These are phyloP conservation scores for Meloidogyne floridensis DNA, from an alignment of 1,140 invertebrate species.

Conservation along the genomic window DNA sequence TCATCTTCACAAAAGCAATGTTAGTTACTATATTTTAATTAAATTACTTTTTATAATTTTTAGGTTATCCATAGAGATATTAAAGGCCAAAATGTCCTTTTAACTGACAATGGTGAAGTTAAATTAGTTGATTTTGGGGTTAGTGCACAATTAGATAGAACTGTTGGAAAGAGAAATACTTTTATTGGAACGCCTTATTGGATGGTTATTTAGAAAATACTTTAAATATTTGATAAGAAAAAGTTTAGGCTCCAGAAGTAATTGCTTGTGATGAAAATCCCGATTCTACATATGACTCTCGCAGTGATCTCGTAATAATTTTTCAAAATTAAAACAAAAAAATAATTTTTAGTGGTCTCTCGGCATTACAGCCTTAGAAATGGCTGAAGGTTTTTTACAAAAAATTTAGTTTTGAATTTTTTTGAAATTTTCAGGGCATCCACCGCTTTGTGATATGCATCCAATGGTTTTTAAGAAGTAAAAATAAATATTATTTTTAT, in stretches of 20 bases:
- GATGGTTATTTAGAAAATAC: constrained; percentile 64
- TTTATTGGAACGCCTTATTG: constrained; percentile 99
- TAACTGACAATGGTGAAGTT: constrained; percentile 99
- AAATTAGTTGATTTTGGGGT: constrained; percentile 99
- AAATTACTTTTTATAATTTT: background rate
- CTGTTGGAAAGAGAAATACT: constrained; percentile 95
- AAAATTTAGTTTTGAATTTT: background rate
- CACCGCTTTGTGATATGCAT: constrained; percentile 89
- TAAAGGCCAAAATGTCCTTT: constrained; percentile 98
- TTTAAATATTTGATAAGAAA: constrained; percentile 16
- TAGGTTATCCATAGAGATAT: constrained; percentile 97
- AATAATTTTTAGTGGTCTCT: constrained; percentile 77
- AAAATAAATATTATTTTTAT: background rate
- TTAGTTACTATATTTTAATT: background rate
- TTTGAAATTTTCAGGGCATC: constrained; percentile 73
- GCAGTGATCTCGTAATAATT: constrained; percentile 78
- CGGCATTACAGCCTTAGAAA: constrained; percentile 97
- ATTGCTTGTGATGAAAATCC: constrained; percentile 99
- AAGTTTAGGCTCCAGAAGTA: constrained; percentile 76
- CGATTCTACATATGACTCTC: constrained; percentile 98
- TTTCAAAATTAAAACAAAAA: background rate
- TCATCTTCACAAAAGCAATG: constrained; percentile 95
- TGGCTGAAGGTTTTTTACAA: constrained; percentile 80
- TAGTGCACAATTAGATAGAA: constrained; percentile 95
- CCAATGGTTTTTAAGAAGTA: constrained; percentile 75